Evolutionary conservation across 2,113 vertebrate species (phyloP), one percentile per base, ranked within the genome.

Genomic region (Fukomys damarensis): DNA sequence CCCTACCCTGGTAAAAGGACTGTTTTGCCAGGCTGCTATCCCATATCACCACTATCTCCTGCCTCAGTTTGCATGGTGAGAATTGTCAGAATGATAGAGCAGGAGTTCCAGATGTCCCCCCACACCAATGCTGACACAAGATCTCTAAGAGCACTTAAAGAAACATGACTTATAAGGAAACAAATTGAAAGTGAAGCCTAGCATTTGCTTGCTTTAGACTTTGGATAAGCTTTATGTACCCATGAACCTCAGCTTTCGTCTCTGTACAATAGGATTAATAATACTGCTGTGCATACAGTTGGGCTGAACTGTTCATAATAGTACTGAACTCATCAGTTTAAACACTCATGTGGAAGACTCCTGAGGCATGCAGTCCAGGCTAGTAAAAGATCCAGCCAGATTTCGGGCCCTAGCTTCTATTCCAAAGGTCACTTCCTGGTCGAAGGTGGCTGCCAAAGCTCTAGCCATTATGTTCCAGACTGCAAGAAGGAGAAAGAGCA

Each of bases 141-240:
- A 86, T 32, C 49, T 91, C 54, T 70, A n/a, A 83, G 88, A 82
- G 54, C 59, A 20, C 1, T 70, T 63, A 80, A 26, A 90, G 56
- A 79, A 92, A 59, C 38, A 56, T 16, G 6, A 28, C 59, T 89
- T 72, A 14, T 84, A 89, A 91, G 49, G 72, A 96, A 87, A 85
- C 81, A 59, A 58, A 58, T 14, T 79, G 12, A 49, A 89, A 89
- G 28, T 65, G 49, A 74, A 52, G 52, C 14, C 46, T 38, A 76
- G 54, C 43, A 43, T 43, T 86, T 38, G 17, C 52, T 91, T 95
- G 63, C 59, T 76, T 52, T 92, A 83, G 81, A 77, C 38, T 20
- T 88, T 90, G 56, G 43, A n/a, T 66, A 66, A 74, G 3, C 56
- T 93, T 74, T 89, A 0, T 38, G 43, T 84, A 30, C 3, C n/a